Percentiles rank a stretch among this genome's conserved stretches.
These are phyloP conservation scores for Erpobdella octoculata DNA, from an alignment of 2,888 invertebrate species.

Conservation along the genomic window DNA sequence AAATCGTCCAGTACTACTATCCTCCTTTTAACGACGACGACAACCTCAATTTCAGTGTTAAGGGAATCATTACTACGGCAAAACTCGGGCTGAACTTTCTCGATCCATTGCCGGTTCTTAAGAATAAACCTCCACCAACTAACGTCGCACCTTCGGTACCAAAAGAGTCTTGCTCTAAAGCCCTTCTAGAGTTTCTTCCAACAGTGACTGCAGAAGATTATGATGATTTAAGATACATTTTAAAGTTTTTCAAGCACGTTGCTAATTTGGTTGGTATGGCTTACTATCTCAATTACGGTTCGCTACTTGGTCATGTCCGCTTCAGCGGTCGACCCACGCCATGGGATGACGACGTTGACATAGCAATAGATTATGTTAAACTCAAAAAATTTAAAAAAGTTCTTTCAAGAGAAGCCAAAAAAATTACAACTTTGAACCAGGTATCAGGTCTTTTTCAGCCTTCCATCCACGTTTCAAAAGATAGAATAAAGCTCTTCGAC, in stretches of 20 bases:
- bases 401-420: neutral
- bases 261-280: neutral
- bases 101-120: neutral
- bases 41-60: neutral
- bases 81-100: neutral
- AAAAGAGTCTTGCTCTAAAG: neutral
- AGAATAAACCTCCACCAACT: neutral
- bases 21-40: neutral
- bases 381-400: neutral
- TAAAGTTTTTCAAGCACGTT: constrained; percentile 14
- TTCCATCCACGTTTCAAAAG: neutral
- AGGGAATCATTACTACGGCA: neutral
- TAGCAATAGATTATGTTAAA: neutral
- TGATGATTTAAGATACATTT: neutral
- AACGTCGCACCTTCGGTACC: no score
- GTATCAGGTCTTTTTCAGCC: neutral
- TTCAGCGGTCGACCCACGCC: neutral
- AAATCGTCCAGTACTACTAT: neutral
- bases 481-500: neutral
- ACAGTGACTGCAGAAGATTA: neutral
- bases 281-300: constrained; percentile 8
- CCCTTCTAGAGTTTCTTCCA: neutral
- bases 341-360: constrained; percentile 17
- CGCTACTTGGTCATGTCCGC: neutral
- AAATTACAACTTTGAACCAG: neutral